Conservation (phyloP, 2,797 vertebrate species). For the Sitta carolinensis region DNA sequence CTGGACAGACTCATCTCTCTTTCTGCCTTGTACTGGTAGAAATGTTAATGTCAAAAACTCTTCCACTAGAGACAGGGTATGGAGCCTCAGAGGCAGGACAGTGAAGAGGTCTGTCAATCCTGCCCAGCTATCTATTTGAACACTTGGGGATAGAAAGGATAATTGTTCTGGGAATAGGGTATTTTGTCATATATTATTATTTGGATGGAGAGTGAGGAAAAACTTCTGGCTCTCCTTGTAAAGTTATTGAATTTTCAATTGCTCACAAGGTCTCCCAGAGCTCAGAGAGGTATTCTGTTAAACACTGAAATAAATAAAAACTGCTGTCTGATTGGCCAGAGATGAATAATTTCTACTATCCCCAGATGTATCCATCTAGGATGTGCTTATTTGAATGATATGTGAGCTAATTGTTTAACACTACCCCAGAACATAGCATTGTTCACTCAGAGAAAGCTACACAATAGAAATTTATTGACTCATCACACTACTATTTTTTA, state of each 20-base stretch:
- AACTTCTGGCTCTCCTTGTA: conserved; percentile 46
- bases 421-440: conserved; percentile 55
- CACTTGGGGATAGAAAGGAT: neutral
- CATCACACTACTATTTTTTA: conserved; percentile 66
- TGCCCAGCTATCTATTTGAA: neutral
- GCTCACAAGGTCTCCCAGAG: conserved; percentile 46
- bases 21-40: neutral
- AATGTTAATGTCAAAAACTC: accelerated
- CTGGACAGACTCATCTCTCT: neutral
- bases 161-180: conserved; percentile 7
- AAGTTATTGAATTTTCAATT: conserved; percentile 66
- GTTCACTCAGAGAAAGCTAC: conserved; percentile 59
- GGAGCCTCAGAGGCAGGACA: neutral
- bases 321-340: conserved; percentile 57
- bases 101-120: neutral
- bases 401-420: conserved; percentile 67
- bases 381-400: conserved; percentile 64
- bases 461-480: conserved; percentile 68
- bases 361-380: conserved; percentile 59
- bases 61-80: neutral
- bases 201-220: conserved; percentile 16
- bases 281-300: conserved; percentile 59
- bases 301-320: conserved; percentile 61
- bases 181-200: conserved; percentile 39
- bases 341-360: conserved; percentile 48